Evolutionary conservation across 2,888 invertebrate species (phyloP).

Genomic region (Catocala fraxini): DNA sequence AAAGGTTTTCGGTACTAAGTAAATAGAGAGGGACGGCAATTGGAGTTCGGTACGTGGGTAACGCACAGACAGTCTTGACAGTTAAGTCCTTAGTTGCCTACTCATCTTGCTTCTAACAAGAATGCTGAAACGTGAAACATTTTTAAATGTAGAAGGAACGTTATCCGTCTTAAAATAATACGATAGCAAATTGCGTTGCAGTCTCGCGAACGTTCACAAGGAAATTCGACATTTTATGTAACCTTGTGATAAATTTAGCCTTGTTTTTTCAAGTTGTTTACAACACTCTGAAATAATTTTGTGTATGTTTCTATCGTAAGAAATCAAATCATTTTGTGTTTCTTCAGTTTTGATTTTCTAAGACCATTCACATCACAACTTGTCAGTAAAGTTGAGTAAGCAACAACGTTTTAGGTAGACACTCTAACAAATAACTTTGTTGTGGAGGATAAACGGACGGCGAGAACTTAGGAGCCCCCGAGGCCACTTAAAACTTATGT

Average conservation of each 20-base stretch:
- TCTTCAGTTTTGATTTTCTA: conserved; percentile 33
- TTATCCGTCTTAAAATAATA: conserved; percentile 8
- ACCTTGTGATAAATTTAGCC: conserved; percentile 27
- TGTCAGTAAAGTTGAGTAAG: conserved; percentile 63
- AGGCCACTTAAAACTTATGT: conserved; percentile 86
- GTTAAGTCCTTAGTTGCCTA: conserved; percentile 7
- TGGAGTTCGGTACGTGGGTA: conserved; percentile 31
- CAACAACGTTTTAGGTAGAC: conserved; percentile 74
- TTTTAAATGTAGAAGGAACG: neutral
- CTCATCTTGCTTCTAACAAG: conserved; percentile 20
- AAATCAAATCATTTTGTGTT: conserved; percentile 8
- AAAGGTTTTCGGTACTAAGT: conserved; percentile 27
- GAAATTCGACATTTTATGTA: conserved; percentile 12
- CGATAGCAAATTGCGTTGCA: conserved; percentile 24
- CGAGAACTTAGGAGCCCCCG: conserved; percentile 74
- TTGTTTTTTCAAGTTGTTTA: conserved; percentile 29
- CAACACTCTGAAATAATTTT: conserved; percentile 2
- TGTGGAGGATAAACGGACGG: conserved; percentile 80
- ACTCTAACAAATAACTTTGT: conserved; percentile 81
- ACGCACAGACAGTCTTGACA: conserved; percentile 23
- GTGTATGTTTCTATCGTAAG: neutral
- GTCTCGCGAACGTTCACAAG: conserved; percentile 11
- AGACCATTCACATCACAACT: conserved; percentile 43
- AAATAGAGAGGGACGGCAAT: conserved; percentile 36
- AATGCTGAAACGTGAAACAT: conserved; percentile 3